phyloP scores from a whole-genome alignment of 2,888 invertebrate genomes.

The Melanostoma mellinum region DNA sequence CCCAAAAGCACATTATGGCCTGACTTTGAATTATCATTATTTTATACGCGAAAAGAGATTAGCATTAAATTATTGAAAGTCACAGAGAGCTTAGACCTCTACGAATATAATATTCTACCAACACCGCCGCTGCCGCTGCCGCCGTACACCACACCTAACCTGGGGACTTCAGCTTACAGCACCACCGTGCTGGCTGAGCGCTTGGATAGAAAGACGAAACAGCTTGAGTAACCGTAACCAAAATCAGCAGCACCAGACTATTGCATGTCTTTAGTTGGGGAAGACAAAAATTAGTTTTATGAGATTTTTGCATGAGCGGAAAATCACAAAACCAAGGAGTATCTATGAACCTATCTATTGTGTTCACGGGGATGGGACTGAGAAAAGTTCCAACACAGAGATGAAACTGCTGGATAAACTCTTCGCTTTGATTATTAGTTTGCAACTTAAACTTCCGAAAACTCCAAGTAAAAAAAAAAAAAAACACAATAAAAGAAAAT shows the following conservation, averaged over 20 bases:
- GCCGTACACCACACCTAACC: constrained; percentile 46
- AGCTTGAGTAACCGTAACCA: constrained; percentile 27
- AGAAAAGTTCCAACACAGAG: constrained; percentile 7
- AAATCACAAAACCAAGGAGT: constrained; percentile 46
- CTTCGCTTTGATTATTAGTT: constrained; percentile 65
- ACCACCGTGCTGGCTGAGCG: neutral
- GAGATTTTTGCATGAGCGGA: constrained; percentile 68
- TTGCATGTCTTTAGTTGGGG: constrained; percentile 57
- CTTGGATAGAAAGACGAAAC: neutral
- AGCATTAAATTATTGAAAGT: constrained; percentile 71
- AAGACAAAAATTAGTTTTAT: constrained; percentile 72
- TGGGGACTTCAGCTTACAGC: neutral
- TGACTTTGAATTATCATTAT: constrained; percentile 72
- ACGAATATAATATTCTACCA: neutral
- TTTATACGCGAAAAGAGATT: constrained; percentile 71
- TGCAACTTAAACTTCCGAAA: constrained; percentile 70
- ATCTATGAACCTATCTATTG: constrained; percentile 17
- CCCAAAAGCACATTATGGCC: constrained; percentile 65
- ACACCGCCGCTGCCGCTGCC: constrained; percentile 20
- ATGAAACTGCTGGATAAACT: constrained; percentile 55
- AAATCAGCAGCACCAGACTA: constrained; percentile 22
- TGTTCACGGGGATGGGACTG: neutral
- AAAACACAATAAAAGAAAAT: constrained; percentile 18
- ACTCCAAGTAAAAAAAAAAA: constrained; percentile 24
- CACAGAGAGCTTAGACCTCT: constrained; percentile 43